Percentiles rank a stretch among this genome's conserved stretches.
Evolutionary conservation across 1,140 invertebrate genomes (phyloP).

Genomic region (Dreissena rostriformis): DNA sequence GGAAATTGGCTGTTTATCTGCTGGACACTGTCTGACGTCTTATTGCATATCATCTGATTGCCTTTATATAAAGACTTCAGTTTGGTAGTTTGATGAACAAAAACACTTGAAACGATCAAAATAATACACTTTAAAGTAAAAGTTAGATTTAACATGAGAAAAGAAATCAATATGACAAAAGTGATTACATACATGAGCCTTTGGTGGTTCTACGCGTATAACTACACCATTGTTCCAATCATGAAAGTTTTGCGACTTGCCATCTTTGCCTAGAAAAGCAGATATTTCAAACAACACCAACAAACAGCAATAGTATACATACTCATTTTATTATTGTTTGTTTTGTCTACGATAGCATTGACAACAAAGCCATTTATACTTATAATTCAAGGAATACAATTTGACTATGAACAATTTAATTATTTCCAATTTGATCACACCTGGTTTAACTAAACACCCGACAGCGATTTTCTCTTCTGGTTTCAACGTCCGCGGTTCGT

Average conservation of each 20-base stretch:
- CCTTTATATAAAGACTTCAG: too few species aligned
- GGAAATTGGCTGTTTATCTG: too few species aligned
- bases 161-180: too few species aligned
- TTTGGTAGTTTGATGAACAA: too few species aligned
- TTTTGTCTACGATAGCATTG: background rate
- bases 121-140: too few species aligned
- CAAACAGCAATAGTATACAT: background rate
- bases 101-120: too few species aligned
- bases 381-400: background rate
- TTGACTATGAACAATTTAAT: background rate
- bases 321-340: too few species aligned
- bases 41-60: too few species aligned
- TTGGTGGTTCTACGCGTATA: background rate
- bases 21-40: too few species aligned
- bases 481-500: conserved; percentile 1
- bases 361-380: background rate
- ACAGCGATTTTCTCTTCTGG: conserved; percentile 14
- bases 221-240: background rate
- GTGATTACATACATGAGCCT: background rate
- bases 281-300: background rate
- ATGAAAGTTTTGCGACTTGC: background rate
- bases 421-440: background rate
- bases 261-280: background rate
- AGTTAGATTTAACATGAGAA: too few species aligned
- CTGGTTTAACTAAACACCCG: conserved; percentile 22